Conservation (phyloP, 2,888 invertebrate species). For the Sarcophaga caerulescens region DNA sequence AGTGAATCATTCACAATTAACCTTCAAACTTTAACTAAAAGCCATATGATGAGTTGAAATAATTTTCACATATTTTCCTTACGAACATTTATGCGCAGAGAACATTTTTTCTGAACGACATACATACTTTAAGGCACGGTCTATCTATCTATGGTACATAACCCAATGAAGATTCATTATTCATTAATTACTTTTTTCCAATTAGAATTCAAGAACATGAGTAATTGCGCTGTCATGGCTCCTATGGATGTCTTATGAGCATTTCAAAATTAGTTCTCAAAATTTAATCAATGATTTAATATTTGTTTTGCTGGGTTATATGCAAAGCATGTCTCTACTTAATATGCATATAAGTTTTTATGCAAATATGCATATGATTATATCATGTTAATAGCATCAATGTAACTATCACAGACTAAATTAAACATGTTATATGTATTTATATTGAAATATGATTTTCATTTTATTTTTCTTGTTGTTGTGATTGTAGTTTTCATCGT, state of each 20-base stretch:
- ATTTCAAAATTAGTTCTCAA: not conserved
- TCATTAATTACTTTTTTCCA: not conserved
- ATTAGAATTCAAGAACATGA: too few species aligned
- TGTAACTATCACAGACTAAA: constrained; percentile 7
- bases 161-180: not conserved
- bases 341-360: not conserved
- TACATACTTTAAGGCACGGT: too few species aligned
- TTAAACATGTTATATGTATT: constrained; percentile 20
- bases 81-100: too few species aligned
- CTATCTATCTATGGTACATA: too few species aligned
- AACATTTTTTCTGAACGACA: too few species aligned
- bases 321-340: not conserved
- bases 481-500: not conserved
- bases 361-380: not conserved
- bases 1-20: not conserved
- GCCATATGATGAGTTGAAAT: too few species aligned
- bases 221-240: too few species aligned
- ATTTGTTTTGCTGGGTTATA: not conserved
- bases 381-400: not conserved
- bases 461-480: not conserved
- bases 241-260: too few species aligned
- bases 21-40: not conserved
- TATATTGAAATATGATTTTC: not conserved
- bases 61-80: too few species aligned
- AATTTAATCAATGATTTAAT: not conserved